Conservation (phyloP, 2,888 invertebrate species). For the Microplitis deprimator region DNA sequence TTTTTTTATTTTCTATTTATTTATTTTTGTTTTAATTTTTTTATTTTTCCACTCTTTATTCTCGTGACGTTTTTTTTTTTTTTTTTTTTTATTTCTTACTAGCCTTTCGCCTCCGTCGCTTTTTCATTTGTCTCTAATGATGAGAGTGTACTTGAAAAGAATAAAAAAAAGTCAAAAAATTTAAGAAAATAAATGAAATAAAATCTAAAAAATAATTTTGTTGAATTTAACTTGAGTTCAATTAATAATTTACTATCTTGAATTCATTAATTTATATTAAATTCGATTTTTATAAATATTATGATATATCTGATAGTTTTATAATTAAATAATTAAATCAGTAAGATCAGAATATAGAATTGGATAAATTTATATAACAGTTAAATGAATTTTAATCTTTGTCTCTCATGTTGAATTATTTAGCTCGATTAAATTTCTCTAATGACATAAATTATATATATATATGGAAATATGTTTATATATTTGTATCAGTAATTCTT, state of each 20-base stretch:
- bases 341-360: constrained; percentile 16
- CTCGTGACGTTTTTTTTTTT: background rate
- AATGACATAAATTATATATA: constrained; percentile 50
- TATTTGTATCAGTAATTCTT: constrained; percentile 30
- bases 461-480: constrained; percentile 5
- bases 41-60: constrained; percentile 8
- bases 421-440: constrained; percentile 53
- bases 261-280: background rate
- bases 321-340: constrained; percentile 25
- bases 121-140: constrained; percentile 34
- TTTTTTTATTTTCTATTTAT: constrained; percentile 25
- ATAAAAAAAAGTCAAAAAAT: constrained; percentile 12
- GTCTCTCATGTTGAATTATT: constrained; percentile 46
- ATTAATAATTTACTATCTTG: background rate
- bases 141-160: constrained; percentile 17
- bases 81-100: constrained; percentile 25
- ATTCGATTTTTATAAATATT: background rate
- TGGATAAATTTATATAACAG: constrained; percentile 50
- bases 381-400: constrained; percentile 44
- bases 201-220: constrained; percentile 8
- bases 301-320: constrained; percentile 10
- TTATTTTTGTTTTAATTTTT: constrained; percentile 15
- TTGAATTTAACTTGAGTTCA: background rate
- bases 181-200: background rate
- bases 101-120: constrained; percentile 30